Percentiles rank a stretch among this genome's conserved stretches.
Conservation (phyloP, 2,113 vertebrate genomes). For the Paracanthobrama guichenoti region DNA sequence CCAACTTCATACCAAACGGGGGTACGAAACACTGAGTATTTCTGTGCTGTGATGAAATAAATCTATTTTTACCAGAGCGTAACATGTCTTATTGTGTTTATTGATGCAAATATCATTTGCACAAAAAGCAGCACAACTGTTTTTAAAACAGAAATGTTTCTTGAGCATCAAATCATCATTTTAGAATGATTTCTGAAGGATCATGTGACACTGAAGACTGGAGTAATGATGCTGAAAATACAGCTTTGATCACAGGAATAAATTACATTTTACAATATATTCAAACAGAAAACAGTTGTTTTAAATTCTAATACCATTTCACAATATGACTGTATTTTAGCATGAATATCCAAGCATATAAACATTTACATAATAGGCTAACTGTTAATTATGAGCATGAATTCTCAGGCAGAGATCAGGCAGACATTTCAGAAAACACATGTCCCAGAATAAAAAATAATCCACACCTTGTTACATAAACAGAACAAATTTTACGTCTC, state of each 20-base stretch:
- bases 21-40: conserved; percentile 41
- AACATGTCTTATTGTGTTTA: background rate
- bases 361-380: background rate
- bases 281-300: background rate
- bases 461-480: background rate
- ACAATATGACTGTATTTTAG: background rate
- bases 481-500: background rate
- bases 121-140: background rate
- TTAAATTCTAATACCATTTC: background rate
- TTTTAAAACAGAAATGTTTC: background rate
- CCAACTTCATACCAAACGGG: background rate
- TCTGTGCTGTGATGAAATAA: conserved; percentile 55
- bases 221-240: background rate
- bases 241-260: background rate
- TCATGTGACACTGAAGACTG: background rate
- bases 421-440: background rate
- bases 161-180: background rate
- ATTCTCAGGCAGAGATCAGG: background rate
- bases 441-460: background rate
- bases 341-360: background rate
- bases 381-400: background rate
- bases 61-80: conserved; percentile 48
- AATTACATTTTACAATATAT: background rate
- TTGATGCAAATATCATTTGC: background rate
- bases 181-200: background rate